Base-by-base conservation (phyloP, 2,888 invertebrate species). In the Caenorhabditis zanzibari region DNA sequence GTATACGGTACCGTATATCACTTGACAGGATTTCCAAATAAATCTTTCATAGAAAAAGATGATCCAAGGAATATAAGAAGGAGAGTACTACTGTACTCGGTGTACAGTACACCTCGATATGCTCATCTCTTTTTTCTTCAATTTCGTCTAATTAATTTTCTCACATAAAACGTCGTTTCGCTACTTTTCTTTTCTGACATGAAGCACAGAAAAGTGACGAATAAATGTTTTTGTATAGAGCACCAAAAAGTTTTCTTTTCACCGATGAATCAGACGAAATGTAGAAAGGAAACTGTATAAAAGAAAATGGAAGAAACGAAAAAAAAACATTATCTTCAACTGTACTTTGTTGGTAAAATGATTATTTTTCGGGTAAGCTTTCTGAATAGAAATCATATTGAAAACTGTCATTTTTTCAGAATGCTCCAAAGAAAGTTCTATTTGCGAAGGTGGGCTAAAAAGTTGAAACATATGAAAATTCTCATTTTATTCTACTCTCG, bases 401-500 rank as follows among this genome's bases (percentile, higher is more conserved):
- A 2, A 24, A n/a, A 28, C 4, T n/a, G 9, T 19, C 10, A 32
- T 28, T 41, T 1, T 64, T 64, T 28, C 49, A 69, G 69, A 69
- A n/a, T 32, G 56, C 69, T 26, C 69, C 69, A n/a, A 14, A 19
- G 6, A 69, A 24, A 28, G 69, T 69, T 16, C 32, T 35, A 41
- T 38, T 56, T 26, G 69, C 69, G 24, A 69, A 69, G 26, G 69
- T 69, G n/a, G 3, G n/a, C n/a, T n/a, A n/a, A n/a, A n/a, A n/a
- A n/a, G n/a, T n/a, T n/a, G n/a, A n/a, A n/a, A n/a, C n/a, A n/a
- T n/a, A n/a, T n/a, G n/a, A n/a, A n/a, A n/a, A n/a, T n/a, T n/a
- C n/a, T n/a, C n/a, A n/a, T n/a, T n/a, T n/a, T n/a, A n/a, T n/a
- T n/a, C n/a, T n/a, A n/a, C n/a, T n/a, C n/a, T n/a, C n/a, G n/a